Conservation (phyloP, 1,140 invertebrate species). For the Drosophila erecta region DNA sequence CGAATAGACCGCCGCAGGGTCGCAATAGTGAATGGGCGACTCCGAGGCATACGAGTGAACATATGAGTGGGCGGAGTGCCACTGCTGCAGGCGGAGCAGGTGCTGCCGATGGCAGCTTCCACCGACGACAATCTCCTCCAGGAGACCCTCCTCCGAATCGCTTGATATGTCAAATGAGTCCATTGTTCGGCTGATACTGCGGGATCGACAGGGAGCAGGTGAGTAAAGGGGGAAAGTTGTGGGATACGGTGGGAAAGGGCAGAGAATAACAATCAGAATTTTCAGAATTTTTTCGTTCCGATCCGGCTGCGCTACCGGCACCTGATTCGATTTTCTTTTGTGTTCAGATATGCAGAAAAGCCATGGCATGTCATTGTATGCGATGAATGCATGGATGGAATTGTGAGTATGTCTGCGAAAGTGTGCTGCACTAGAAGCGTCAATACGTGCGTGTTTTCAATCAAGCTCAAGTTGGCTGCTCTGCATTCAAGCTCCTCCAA, state of each 20-base stretch:
- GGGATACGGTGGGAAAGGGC: conserved; percentile 15
- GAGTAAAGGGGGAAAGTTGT: not conserved
- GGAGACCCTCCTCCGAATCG: conserved; percentile 82
- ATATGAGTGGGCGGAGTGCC: conserved; percentile 54
- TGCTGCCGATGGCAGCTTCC: conserved; percentile 61
- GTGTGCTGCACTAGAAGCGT: conserved; percentile 61
- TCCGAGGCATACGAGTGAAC: conserved; percentile 54
- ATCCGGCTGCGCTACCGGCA: conserved; percentile 20
- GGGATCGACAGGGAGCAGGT: not conserved
- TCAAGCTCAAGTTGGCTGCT: conserved; percentile 15
- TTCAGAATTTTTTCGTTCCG: conserved; percentile 25
- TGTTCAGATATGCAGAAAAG: conserved; percentile 42
- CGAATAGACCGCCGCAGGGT: conserved; percentile 69
- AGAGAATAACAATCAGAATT: conserved; percentile 47
- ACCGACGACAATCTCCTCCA: conserved; percentile 83
- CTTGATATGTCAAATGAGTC: conserved; percentile 85
- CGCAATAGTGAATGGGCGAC: conserved; percentile 80
- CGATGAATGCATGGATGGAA: conserved; percentile 21
- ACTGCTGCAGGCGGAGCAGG: conserved; percentile 65
- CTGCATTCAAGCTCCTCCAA: not conserved
- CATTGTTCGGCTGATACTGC: conserved; percentile 82
- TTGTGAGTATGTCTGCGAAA: conserved; percentile 17
- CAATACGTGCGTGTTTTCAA: conserved; percentile 57
- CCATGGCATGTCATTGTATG: conserved; percentile 49
- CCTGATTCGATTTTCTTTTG: conserved; percentile 44